These are phyloP conservation scores for Aviceda cuculoides DNA, from an alignment of 2,797 vertebrate species.

Conservation along the genomic window DNA sequence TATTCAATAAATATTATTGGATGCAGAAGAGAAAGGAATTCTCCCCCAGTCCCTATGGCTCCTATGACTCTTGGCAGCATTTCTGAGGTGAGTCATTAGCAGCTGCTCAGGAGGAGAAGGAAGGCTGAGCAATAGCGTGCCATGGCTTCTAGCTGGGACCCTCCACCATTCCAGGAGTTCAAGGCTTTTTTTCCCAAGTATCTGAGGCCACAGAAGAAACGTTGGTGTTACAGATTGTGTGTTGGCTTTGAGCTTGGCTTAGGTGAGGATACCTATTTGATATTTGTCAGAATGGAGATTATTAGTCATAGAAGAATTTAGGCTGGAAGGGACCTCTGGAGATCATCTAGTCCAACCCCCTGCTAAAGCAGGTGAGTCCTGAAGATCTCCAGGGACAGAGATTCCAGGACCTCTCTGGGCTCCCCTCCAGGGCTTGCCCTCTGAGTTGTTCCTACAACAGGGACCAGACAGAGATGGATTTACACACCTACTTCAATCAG, in stretches of 20 bases:
- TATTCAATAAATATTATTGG: background rate
- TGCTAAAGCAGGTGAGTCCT: background rate
- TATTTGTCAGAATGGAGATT: background rate
- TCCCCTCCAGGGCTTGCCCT: background rate
- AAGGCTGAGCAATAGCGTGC: background rate
- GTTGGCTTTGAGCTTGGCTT: background rate
- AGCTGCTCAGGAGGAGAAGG: background rate
- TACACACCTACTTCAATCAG: background rate
- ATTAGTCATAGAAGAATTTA: background rate
- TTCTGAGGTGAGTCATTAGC: slow-evolving; percentile 56
- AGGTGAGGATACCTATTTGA: background rate
- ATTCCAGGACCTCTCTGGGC: background rate
- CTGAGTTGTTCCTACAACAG: background rate
- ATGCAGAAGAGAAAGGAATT: slow-evolving; percentile 11
- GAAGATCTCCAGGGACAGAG: background rate
- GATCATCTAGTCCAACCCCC: background rate
- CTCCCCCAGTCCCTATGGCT: background rate
- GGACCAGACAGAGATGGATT: background rate
- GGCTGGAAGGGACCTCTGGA: background rate
- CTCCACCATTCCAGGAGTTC: slow-evolving; percentile 17
- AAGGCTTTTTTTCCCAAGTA: background rate
- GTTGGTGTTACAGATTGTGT: background rate
- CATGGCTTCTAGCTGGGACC: background rate
- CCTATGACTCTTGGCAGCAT: slow-evolving; percentile 12
- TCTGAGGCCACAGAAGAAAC: background rate